A percentile compares a stretch with the other conserved stretches of the same genome.
Evolutionary conservation across 2,113 vertebrate genomes (phyloP).

Genomic region (Romanogobio albipinnatus): DNA sequence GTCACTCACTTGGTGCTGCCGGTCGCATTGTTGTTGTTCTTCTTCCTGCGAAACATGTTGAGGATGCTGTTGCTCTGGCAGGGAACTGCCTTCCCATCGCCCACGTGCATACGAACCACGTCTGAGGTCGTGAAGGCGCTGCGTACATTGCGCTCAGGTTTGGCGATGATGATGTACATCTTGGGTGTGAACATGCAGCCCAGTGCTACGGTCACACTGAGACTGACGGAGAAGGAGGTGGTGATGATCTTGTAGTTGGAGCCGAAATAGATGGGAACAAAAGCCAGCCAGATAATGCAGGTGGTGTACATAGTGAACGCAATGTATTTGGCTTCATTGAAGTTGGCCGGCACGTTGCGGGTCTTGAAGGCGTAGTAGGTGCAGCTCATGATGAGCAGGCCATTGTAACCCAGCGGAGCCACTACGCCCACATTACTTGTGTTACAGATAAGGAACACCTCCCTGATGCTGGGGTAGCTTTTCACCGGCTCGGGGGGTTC

Average conservation of each 20-base stretch:
- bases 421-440: constrained; percentile 95
- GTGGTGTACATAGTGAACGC: constrained; percentile 99
- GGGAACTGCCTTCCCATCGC: constrained; percentile 88
- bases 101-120: constrained; percentile 98
- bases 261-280: constrained; percentile 98
- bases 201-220: constrained; percentile 96
- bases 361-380: constrained; percentile 99
- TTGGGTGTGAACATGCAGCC: constrained; percentile 99
- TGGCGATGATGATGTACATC: constrained; percentile 99
- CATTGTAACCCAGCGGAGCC: constrained; percentile 97
- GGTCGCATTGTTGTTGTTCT: constrained; percentile 86
- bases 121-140: constrained; percentile 99
- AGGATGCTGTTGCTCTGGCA: constrained; percentile 92
- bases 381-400: constrained; percentile 97
- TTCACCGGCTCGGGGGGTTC: constrained; percentile 95
- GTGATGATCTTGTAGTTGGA: constrained; percentile 99
- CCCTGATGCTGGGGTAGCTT: constrained; percentile 94
- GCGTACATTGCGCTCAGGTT: constrained; percentile 96
- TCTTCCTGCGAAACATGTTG: constrained; percentile 98
- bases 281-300: constrained; percentile 99
- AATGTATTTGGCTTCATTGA: constrained; percentile 99
- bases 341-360: constrained; percentile 96
- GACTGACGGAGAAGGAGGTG: constrained; percentile 96
- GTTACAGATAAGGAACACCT: constrained; percentile 97
- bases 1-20: constrained; percentile 91